Evolutionary conservation across 2,888 invertebrate species (phyloP).

Genomic region (Halictus ligatus): DNA sequence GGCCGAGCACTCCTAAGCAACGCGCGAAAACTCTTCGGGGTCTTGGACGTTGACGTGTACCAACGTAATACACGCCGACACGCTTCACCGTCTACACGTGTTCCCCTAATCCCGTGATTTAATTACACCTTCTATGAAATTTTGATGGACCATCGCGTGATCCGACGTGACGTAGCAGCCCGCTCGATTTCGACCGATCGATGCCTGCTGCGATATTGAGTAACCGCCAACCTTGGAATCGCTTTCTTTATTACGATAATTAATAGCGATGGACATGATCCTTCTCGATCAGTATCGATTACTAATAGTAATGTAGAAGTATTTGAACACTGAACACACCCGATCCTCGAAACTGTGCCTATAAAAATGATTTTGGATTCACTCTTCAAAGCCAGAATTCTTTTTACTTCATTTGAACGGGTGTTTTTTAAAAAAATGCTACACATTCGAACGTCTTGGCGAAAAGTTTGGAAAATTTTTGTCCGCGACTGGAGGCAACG

Average conservation of each 20-base stretch:
- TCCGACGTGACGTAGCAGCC: background rate
- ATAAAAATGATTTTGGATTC: too few relatives aligned
- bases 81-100: background rate
- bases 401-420: too few relatives aligned
- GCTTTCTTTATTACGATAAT: background rate
- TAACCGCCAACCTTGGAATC: background rate
- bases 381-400: too few relatives aligned
- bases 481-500: background rate
- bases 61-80: background rate
- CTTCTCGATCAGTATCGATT: background rate
- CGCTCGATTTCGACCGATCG: background rate
- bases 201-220: background rate
- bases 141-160: constrained; percentile 60
- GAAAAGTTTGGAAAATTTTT: background rate
- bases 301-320: too few relatives aligned
- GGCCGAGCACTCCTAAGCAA: constrained; percentile 42
- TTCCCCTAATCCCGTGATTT: constrained; percentile 67
- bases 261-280: background rate
- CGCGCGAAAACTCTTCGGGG: constrained; percentile 27
- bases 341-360: too few relatives aligned
- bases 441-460: background rate
- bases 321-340: too few relatives aligned
- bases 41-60: background rate
- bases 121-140: constrained; percentile 73
- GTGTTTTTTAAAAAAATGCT: background rate